Percentiles rank a stretch among this genome's conserved stretches.
Evolutionary conservation across 2,797 vertebrate species (phyloP).

Genomic region (Dendrocincla tyrannina): DNA sequence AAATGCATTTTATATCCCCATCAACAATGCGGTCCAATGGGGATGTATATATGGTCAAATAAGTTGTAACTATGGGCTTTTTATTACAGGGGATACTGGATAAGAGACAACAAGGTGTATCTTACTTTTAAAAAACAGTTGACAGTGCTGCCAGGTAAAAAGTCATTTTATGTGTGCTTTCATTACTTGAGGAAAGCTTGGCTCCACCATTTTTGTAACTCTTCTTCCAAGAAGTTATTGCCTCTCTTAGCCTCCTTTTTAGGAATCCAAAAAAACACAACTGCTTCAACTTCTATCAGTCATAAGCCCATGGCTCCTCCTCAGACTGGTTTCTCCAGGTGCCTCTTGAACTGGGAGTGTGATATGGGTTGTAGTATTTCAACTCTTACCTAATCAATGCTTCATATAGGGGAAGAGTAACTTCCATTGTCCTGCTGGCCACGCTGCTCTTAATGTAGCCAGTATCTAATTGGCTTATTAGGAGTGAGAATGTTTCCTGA

Average conservation of each 20-base stretch:
- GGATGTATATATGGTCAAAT: background rate
- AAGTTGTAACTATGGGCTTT: background rate
- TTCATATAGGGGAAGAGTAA: background rate
- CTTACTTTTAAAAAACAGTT: background rate
- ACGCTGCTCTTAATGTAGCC: fast-evolving
- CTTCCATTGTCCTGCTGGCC: background rate
- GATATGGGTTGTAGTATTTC: background rate
- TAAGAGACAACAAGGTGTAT: background rate
- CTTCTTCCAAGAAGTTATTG: background rate
- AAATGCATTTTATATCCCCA: background rate
- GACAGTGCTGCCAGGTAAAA: background rate
- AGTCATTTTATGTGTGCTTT: background rate
- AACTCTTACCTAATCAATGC: background rate
- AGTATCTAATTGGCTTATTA: background rate
- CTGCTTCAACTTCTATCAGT: background rate
- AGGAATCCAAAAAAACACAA: fast-evolving
- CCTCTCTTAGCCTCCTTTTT: background rate
- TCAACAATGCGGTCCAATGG: background rate
- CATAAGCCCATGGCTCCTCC: background rate
- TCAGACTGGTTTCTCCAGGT: background rate
- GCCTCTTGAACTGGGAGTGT: background rate
- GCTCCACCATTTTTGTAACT: background rate
- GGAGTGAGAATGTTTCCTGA: background rate
- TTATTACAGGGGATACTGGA: background rate
- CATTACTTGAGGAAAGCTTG: background rate